Evolutionary conservation across 2,797 vertebrate species (phyloP).

Genomic region (Arnoldichthys spilopterus): DNA sequence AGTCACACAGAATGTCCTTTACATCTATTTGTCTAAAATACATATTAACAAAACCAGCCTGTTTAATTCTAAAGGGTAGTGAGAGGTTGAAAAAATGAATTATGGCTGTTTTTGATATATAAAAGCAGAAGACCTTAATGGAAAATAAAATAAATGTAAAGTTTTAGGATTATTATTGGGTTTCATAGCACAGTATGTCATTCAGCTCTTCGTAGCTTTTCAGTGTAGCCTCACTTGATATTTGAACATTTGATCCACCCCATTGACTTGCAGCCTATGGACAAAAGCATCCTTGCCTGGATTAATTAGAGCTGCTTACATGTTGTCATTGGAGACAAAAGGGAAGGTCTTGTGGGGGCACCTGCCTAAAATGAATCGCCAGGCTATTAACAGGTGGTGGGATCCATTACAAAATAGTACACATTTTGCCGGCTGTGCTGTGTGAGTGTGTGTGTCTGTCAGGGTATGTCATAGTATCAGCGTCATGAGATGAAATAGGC

Average conservation of each 20-base stretch:
- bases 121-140: too few species aligned
- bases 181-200: background rate
- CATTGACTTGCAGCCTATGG: conserved; percentile 52
- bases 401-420: conserved; percentile 39
- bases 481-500: background rate
- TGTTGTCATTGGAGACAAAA: conserved; percentile 51
- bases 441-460: background rate
- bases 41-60: too few species aligned
- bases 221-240: conserved; percentile 52
- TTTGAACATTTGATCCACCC: conserved; percentile 56
- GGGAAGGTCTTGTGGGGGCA: conserved; percentile 26
- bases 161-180: background rate
- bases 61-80: too few species aligned
- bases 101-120: too few species aligned
- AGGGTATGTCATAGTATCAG: background rate
- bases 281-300: conserved; percentile 48
- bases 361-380: conserved; percentile 25
- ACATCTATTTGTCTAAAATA: too few species aligned
- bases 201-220: conserved; percentile 21
- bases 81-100: too few species aligned
- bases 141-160: too few species aligned
- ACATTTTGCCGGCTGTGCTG: conserved; percentile 18
- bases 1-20: background rate
- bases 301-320: conserved; percentile 57
- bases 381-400: conserved; percentile 21